Conservation (phyloP, 2,888 invertebrate species). For the Tetragonula carbonaria region DNA sequence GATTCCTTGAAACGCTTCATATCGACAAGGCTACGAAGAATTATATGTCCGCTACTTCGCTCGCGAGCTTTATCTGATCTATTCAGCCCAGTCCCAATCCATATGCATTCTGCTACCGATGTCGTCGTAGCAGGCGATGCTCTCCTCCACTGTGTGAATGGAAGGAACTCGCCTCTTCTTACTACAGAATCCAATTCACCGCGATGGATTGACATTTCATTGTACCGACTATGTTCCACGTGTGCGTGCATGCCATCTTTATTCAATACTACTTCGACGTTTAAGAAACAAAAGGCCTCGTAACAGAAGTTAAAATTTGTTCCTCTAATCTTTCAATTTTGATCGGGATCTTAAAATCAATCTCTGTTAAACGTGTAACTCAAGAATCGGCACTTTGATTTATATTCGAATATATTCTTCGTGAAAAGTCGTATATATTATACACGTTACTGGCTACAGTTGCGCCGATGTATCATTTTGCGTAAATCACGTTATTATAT, state of each 20-base stretch:
- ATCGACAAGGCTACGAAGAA: conserved; percentile 56
- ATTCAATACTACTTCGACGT: background rate
- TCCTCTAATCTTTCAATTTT: background rate
- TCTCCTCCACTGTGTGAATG: conserved; percentile 62
- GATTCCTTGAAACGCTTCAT: conserved; percentile 50
- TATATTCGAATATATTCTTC: background rate
- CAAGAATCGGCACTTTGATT: background rate
- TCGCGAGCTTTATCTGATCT: conserved; percentile 44
- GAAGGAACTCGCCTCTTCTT: conserved; percentile 49
- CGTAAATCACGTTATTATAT: too few relatives aligned
- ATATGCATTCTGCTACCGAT: conserved; percentile 38
- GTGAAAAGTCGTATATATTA: background rate
- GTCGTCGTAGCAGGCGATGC: conserved; percentile 37
- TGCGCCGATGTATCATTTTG: too few relatives aligned
- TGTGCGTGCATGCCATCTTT: background rate
- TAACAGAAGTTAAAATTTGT: background rate
- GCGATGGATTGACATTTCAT: conserved; percentile 49
- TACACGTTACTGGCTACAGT: too few relatives aligned
- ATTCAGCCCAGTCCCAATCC: conserved; percentile 31
- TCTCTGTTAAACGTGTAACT: background rate
- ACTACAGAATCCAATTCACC: conserved; percentile 53
- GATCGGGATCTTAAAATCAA: background rate
- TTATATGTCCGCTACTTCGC: conserved; percentile 23
- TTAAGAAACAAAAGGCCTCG: background rate
- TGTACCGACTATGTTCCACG: conserved; percentile 22